Evolutionary conservation across 2,113 vertebrate species (phyloP).

Genomic region (Brachypodius melanocephalos): DNA sequence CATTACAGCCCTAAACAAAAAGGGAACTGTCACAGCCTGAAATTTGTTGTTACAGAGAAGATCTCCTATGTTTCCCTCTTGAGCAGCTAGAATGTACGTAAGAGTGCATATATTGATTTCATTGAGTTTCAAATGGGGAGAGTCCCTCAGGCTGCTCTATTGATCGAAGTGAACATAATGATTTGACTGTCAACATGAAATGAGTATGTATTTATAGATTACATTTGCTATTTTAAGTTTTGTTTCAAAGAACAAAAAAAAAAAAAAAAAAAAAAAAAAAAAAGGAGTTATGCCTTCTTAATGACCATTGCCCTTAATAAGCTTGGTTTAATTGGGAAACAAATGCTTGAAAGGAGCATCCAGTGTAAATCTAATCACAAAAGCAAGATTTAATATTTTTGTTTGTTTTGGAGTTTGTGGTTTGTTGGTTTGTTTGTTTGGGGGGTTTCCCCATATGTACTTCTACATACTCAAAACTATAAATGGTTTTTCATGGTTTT

Average conservation of each 20-base stretch:
- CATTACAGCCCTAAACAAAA: background rate
- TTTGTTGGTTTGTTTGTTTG: background rate
- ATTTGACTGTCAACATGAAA: background rate
- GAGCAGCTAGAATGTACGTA: background rate
- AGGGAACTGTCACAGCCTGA: background rate
- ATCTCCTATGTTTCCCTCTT: background rate
- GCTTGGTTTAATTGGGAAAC: background rate
- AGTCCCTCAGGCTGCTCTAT: background rate
- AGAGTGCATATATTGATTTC: background rate
- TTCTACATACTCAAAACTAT: background rate
- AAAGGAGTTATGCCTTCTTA: background rate
- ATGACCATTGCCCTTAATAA: background rate
- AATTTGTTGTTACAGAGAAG: background rate
- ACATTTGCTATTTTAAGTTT: background rate
- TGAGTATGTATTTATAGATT: background rate
- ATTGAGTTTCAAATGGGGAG: background rate
- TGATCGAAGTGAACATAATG: background rate
- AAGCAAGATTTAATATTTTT: background rate
- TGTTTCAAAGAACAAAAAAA: background rate
- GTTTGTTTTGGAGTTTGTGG: background rate
- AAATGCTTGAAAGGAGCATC: background rate
- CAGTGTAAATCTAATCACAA: background rate
- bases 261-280: no score
- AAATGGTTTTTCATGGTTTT: background rate
- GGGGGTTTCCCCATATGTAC: background rate